These are phyloP conservation scores for Brenthis ino DNA, from an alignment of 2,888 invertebrate genomes.

Conservation along the genomic window DNA sequence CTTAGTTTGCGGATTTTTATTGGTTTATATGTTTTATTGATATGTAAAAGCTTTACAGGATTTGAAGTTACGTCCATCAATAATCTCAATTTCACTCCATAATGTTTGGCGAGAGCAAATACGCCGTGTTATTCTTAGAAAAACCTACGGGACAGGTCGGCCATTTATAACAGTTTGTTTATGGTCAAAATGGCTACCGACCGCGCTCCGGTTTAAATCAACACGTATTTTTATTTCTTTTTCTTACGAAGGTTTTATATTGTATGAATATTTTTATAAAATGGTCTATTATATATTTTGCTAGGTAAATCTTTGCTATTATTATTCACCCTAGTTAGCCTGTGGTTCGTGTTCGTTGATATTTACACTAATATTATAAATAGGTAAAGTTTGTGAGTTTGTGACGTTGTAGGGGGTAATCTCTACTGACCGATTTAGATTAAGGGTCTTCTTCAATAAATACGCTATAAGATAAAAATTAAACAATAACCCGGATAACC, in stretches of 20 bases:
- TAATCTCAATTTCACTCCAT: neutral
- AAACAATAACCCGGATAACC: too few relatives aligned
- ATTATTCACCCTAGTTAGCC: too few relatives aligned
- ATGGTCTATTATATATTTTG: neutral
- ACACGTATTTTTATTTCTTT: constrained; percentile 32
- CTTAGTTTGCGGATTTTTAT: too few relatives aligned
- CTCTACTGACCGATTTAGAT: too few relatives aligned
- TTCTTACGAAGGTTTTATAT: neutral
- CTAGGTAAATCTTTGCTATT: too few relatives aligned
- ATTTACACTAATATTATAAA: neutral
- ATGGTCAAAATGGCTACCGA: constrained; percentile 56
- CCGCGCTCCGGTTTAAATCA: constrained; percentile 47
- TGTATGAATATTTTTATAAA: neutral
- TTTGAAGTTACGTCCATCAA: neutral
- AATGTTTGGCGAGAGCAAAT: constrained; percentile 1
- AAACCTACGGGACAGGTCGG: constrained; percentile 45
- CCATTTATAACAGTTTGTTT: constrained; percentile 53
- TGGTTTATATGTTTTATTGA: too few relatives aligned
- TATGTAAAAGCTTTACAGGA: too few relatives aligned
- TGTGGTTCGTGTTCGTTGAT: too few relatives aligned
- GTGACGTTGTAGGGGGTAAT: too few relatives aligned
- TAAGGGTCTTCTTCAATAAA: too few relatives aligned
- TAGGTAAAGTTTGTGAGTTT: neutral
- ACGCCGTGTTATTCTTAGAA: constrained; percentile 21
- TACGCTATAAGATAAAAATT: too few relatives aligned